Evolutionary conservation across 2,113 vertebrate species (phyloP).

Genomic region (Struthidea cinerea): DNA sequence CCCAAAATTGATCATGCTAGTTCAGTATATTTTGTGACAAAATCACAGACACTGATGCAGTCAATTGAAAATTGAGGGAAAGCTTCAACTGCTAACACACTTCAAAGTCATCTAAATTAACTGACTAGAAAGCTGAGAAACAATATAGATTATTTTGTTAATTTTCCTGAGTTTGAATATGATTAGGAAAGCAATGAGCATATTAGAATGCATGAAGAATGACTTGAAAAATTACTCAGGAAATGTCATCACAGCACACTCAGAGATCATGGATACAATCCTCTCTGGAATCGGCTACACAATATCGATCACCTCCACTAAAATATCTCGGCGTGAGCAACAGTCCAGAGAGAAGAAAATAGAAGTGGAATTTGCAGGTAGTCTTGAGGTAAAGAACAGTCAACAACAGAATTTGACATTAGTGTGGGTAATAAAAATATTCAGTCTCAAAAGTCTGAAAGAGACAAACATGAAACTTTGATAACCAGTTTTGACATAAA

Average conservation of each 20-base stretch:
- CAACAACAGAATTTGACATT: background rate
- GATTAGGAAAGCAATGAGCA: background rate
- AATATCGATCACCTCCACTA: background rate
- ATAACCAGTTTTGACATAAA: background rate
- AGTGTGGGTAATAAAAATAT: background rate
- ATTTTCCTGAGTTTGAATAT: background rate
- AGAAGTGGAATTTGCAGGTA: background rate
- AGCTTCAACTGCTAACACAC: background rate
- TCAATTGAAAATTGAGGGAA: background rate
- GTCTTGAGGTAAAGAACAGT: background rate
- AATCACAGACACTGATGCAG: background rate
- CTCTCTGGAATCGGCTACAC: background rate
- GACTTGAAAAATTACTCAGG: background rate
- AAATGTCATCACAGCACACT: background rate
- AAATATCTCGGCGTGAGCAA: background rate
- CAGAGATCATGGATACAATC: background rate
- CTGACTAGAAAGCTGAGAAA: background rate
- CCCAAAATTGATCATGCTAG: background rate
- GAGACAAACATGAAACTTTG: background rate
- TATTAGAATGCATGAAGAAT: background rate
- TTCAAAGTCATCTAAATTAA: background rate
- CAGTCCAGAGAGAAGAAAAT: background rate
- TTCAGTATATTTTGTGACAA: background rate
- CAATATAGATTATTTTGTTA: background rate
- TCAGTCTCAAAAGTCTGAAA: background rate